Base-by-base conservation (phyloP, 2,797 vertebrate genomes). In the Peromyscus melanophrys region DNA sequence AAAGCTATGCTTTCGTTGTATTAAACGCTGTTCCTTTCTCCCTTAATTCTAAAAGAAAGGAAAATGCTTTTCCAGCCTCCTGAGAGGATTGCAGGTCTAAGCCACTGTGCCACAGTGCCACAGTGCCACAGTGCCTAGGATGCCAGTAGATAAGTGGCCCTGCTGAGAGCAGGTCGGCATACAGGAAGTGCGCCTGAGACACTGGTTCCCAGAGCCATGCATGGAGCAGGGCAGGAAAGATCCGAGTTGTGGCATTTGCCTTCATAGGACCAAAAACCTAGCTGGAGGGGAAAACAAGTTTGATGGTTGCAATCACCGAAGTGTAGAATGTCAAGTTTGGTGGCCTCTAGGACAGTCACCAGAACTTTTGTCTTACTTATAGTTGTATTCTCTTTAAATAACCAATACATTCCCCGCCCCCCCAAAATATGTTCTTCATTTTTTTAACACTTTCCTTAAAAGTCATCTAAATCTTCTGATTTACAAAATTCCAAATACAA, bases 31-130 rank as follows among this genome's bases (percentile, higher is more conserved):
- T 57, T 92, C 31, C 40, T 88, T 65, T 75, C 46, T 55, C 49
- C 65, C 52, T 61, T 92, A 27, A 88, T 82, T 77, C 65, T 59
- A 40, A 67, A 90, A 90, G 27, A 92, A 78, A 69, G 34, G 14
- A 13, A 57, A 21, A 34, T 55, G 78, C 73, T 69, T 95, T 81
- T 1, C 0, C 13, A 11, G 57, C 40, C 31, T 27, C 37, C 57
- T n/a, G 21, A 77, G 92, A 86, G 27, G 4, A 52, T 2, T 2
- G 2, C 46, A 25, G 77, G 59, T 34, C 9, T 46, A 52, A 14
- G 1, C 43, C 23, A 16, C 31, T 52, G 43, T 49, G 49, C 49
- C 46, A 49, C 46, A 49, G 49, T 55, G 1, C 43, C 25, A 10
- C 31, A n/a, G 40, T 46, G 37, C 59, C 59, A 63, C 57, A 4